Conservation (phyloP, 2,797 vertebrate species). For the Pantherophis alleghaniensis region DNA sequence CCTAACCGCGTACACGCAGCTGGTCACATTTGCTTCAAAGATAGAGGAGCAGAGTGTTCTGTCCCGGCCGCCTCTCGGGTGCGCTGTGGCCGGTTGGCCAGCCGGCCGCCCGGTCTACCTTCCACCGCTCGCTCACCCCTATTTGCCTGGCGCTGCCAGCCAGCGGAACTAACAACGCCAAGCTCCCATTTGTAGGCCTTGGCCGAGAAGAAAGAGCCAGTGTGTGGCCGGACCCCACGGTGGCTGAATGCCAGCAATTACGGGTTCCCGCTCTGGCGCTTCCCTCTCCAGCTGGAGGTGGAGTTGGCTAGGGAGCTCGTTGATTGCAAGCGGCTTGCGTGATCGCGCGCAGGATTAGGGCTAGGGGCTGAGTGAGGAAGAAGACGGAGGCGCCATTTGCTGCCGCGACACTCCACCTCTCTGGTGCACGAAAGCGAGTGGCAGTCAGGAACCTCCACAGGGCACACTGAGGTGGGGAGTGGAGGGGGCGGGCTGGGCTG, state of each 20-base stretch:
- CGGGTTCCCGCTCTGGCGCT: not conserved
- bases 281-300: not conserved
- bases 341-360: not conserved
- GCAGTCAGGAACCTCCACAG: not conserved
- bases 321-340: not conserved
- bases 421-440: not conserved
- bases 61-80: not conserved
- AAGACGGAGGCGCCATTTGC: constrained; percentile 19
- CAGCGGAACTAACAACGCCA: not conserved
- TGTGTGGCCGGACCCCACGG: not conserved
- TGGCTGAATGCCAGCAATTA: not conserved
- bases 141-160: not conserved
- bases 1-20: not conserved
- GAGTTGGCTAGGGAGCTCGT: too few species aligned
- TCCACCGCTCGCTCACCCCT: not conserved
- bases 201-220: not conserved
- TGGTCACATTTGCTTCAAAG: not conserved
- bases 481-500: not conserved
- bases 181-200: not conserved
- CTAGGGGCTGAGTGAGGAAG: not conserved
- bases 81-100: not conserved
- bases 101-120: not conserved
- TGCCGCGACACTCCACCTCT: not conserved
- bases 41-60: not conserved
- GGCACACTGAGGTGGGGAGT: not conserved